A percentile compares a stretch with the other conserved stretches of the same genome.
These are phyloP conservation scores for Eristalis arbustorum DNA, from an alignment of 2,888 invertebrate species.

Conservation along the genomic window DNA sequence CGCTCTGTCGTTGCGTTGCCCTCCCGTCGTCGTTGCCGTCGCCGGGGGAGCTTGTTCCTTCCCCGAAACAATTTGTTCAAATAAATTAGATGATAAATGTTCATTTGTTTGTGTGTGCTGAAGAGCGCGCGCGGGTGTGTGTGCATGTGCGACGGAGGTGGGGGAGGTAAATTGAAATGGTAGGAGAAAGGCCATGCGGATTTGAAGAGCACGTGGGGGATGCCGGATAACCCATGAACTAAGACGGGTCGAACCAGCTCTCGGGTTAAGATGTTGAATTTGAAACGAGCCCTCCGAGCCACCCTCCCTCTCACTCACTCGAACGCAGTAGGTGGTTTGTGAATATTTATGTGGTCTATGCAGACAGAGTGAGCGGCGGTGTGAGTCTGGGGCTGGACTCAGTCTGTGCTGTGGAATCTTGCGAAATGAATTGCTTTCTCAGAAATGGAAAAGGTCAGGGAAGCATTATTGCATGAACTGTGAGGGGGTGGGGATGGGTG, in stretches of 20 bases:
- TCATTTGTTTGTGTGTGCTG: background rate
- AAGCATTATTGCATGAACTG: background rate
- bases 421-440: background rate
- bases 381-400: background rate
- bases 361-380: background rate
- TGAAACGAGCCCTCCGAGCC: background rate
- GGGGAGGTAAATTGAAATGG: background rate
- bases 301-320: background rate
- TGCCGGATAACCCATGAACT: slow-evolving; percentile 30
- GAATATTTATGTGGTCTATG: slow-evolving; percentile 7
- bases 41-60: background rate
- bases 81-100: slow-evolving; percentile 63
- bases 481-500: background rate
- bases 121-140: background rate
- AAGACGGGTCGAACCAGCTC: slow-evolving; percentile 21
- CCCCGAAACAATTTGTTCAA: slow-evolving; percentile 53
- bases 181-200: background rate
- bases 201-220: slow-evolving; percentile 17
- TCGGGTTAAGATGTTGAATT: slow-evolving; percentile 28
- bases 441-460: background rate
- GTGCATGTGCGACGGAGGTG: background rate
- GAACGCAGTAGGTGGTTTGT: slow-evolving; percentile 1
- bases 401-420: background rate
- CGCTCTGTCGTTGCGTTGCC: background rate
- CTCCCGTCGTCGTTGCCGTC: background rate